Base-by-base conservation (phyloP, 2,888 invertebrate genomes). In the Hymenopus coronatus region DNA sequence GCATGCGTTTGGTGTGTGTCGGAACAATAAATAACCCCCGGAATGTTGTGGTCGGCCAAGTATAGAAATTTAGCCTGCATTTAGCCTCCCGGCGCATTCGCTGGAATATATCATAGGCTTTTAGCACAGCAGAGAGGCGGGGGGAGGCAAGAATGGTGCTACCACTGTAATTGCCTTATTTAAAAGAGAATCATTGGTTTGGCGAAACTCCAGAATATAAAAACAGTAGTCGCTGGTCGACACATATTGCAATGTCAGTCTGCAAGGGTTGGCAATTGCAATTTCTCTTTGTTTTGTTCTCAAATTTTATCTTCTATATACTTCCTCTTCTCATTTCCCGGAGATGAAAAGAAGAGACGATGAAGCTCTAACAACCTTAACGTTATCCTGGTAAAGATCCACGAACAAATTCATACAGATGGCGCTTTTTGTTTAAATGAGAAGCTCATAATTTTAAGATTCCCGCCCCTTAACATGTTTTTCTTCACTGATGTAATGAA, bases 121-220 rank as follows among this genome's bases (percentile, higher is more conserved):
- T 46, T 85, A 85, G 33, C 40, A 33, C n/a, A 33, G 54, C 54
- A 70, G 33, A n/a, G 84, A n/a, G 54, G 85, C 14, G 20, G 85
- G 28, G 54, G 46, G 54, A 85, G 85, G 85, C 70, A 28, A 28
- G 7, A 27, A 85, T 70, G 70, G 28, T 86, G 86, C 70, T 81
- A 81, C 28, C 81, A 86, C 86, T 81, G 86, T 86, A 86, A 86
- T 86, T 86, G 86, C 86, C 86, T 86, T 86, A 81, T 86, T 86
- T 86, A 86, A 86, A 81, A 86, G 28, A 86, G 81, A 86, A 86
- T 86, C 81, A 86, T 86, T 81, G 86, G 86, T 70, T 86, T 86
- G 86, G 86, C 86, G 27, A 54, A 86, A 86, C 28, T 86, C 86
- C 86, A 86, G 81, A 27, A 86, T 86, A 86, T 86, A 86, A 86